Percentiles rank a stretch among this genome's conserved stretches.
These are phyloP conservation scores for Achlya flavicornis DNA, from an alignment of 2,888 invertebrate species.

Conservation along the genomic window DNA sequence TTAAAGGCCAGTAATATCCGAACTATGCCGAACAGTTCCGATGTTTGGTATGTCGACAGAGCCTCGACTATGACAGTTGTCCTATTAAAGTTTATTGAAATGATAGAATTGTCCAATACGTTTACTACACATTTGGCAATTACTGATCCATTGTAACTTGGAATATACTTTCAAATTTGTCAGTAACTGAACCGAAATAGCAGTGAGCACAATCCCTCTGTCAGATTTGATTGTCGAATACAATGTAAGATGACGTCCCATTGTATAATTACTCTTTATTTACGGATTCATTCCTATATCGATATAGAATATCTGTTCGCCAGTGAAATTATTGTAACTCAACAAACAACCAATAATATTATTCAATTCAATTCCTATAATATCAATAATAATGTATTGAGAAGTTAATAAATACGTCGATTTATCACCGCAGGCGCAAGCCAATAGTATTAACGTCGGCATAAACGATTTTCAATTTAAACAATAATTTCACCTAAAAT, in stretches of 20 bases:
- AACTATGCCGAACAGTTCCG: neutral
- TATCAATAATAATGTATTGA: constrained; percentile 2
- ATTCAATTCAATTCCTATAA: constrained; percentile 2
- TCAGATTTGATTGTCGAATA: neutral
- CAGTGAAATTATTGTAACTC: neutral
- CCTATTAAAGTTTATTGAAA: constrained; percentile 4
- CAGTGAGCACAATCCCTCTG: neutral
- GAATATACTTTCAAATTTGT: neutral
- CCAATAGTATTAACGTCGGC: neutral
- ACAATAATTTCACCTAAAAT: constrained; percentile 5
- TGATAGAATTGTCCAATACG: neutral
- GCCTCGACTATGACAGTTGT: neutral
- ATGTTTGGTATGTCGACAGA: neutral
- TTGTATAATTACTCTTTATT: neutral
- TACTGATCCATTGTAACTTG: neutral
- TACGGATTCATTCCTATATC: neutral
- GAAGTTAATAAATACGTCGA: neutral
- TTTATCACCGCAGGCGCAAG: constrained; percentile 1
- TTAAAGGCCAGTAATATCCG: neutral
- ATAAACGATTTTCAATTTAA: constrained; percentile 2
- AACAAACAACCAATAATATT: neutral
- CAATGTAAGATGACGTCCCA: neutral
- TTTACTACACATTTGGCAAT: neutral
- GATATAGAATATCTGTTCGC: neutral
- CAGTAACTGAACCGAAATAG: neutral